Conservation (phyloP, 2,113 vertebrate genomes). For the Sinocyclocheilus rhinocerous region DNA sequence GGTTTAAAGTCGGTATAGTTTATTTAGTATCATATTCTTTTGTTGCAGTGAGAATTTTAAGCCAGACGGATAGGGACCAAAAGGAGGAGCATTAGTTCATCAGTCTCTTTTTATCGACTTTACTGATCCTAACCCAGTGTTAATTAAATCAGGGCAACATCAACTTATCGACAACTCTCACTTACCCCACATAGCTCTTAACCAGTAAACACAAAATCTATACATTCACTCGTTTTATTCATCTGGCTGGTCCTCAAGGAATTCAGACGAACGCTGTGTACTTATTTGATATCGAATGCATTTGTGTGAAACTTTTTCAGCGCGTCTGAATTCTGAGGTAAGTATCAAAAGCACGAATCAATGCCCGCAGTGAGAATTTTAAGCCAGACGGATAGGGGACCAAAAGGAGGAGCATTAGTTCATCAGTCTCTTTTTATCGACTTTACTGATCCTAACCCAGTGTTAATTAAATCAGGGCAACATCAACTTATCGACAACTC, state of each 20-base stretch:
- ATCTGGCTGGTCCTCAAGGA: too few relatives aligned
- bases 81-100: neutral
- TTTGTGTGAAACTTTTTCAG: too few relatives aligned
- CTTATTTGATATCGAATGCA: too few relatives aligned
- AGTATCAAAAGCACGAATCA: too few relatives aligned
- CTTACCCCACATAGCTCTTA: constrained; percentile 27
- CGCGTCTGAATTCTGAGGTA: too few relatives aligned
- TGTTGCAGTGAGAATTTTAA: constrained; percentile 11
- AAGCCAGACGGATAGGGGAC: neutral
- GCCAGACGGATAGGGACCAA: neutral
- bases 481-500: constrained; percentile 30
- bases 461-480: constrained; percentile 39
- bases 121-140: constrained; percentile 12
- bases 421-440: constrained; percentile 21
- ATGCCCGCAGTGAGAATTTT: constrained; percentile 21
- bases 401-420: neutral
- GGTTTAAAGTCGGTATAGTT: neutral
- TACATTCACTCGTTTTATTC: neutral
- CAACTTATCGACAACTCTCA: constrained; percentile 33
- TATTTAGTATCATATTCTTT: constrained; percentile 21
- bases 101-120: constrained; percentile 21
- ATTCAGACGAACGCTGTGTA: too few relatives aligned
- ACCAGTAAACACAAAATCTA: constrained; percentile 32
- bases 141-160: constrained; percentile 37
- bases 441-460: constrained; percentile 6